Conservation (phyloP, 2,888 invertebrate genomes). For the Smittia sp. region DNA sequence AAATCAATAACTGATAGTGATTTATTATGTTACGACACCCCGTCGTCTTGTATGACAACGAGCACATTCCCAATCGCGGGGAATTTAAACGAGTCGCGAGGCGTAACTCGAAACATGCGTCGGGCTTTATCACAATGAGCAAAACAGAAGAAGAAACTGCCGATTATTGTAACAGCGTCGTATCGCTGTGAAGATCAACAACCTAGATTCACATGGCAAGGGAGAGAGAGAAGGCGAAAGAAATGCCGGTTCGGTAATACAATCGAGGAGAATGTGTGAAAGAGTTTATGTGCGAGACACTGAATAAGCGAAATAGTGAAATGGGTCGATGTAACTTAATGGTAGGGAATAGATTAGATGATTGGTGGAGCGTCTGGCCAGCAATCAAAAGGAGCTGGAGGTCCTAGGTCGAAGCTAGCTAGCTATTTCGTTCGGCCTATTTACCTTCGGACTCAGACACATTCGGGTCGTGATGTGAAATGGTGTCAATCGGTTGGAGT, state of each 20-base stretch:
- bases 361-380: too few species aligned
- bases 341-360: too few species aligned
- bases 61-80: neutral
- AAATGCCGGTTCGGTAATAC: slow-evolving; percentile 28
- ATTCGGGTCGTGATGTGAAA: slow-evolving; percentile 13
- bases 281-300: slow-evolving; percentile 12
- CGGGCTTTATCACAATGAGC: neutral
- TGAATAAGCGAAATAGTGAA: neutral
- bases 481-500: slow-evolving; percentile 36
- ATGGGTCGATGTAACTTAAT: too few species aligned
- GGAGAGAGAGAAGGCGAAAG: slow-evolving; percentile 19
- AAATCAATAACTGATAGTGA: neutral
- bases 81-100: neutral
- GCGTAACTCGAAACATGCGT: neutral
- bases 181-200: slow-evolving; percentile 37
- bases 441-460: too few species aligned
- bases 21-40: neutral
- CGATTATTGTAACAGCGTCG: slow-evolving; percentile 31
- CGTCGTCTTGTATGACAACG: neutral
- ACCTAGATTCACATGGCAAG: slow-evolving; percentile 25
- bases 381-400: too few species aligned
- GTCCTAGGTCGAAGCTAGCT: neutral
- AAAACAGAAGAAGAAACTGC: neutral
- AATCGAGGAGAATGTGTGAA: slow-evolving; percentile 25
- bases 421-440: too few species aligned